Evolutionary conservation across 92 coral and sea anemone genomes (phyloP), one percentile per base, ranked within the genome.

Genomic region (Anthopleura xanthogrammica): DNA sequence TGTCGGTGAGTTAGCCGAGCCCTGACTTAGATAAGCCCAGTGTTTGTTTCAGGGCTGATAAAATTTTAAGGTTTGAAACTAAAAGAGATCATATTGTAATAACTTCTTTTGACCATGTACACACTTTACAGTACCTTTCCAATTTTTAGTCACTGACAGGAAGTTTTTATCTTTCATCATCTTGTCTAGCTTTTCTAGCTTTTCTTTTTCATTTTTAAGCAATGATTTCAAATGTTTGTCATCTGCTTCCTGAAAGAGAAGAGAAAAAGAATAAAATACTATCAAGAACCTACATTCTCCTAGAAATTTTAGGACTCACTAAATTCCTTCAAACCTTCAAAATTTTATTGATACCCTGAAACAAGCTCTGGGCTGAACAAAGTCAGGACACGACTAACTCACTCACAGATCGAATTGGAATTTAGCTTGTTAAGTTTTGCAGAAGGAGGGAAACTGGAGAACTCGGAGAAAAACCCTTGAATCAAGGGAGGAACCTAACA

Each of bases 171-270:
- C 23, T 60, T n/a, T 75, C 22, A 39, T 52, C 29, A 82, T 11
- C 16, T 8, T n/a, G 7, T 82, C 85, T 9, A 82, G 55, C 22
- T n/a, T 48, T 24, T 82, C 85, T 9, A 82, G 55, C 22, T n/a
- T 48, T 24, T 42, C 80, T 17, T 60, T 17, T 14, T 72, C 46
- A 39, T 48, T 64, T 42, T 60, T 46, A 82, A 71, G 9, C 85
- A 82, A 71, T 17, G 85, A 71, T 70, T 82, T 82, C 20, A 83
- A 52, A 9, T 83, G 86, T 40, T 75, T 60, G 1, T 58, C 80
- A 55, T 76, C 62, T 14, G 86, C 86, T 77, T 83, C 86, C 86
- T 83, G 58, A 62, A 10, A n/a, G 68, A 80, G 23, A 42, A 23
- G 8, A 55, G 29, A 60, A 5, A 60, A 20, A 19, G 3, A 17